Conservation (phyloP, 2,113 vertebrate species). For the Muntiacus reevesi region DNA sequence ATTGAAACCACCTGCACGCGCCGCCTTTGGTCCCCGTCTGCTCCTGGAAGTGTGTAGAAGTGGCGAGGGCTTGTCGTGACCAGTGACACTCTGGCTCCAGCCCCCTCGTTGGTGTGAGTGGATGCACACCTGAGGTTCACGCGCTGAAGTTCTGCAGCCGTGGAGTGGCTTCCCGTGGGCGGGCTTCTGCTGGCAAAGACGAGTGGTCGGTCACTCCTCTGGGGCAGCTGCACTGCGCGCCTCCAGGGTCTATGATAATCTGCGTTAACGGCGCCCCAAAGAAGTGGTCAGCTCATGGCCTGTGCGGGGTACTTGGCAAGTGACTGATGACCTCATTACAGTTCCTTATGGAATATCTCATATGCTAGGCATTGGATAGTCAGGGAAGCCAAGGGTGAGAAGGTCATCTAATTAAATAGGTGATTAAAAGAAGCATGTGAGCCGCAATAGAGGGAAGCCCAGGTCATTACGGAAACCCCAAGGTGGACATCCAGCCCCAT, state of each 20-base stretch:
- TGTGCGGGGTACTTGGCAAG: no score
- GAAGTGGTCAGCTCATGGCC: background rate
- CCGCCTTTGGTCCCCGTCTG: background rate
- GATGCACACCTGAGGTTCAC: accelerated
- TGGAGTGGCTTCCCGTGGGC: background rate
- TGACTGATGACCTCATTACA: background rate
- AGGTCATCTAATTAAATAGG: background rate
- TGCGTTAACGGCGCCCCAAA: accelerated
- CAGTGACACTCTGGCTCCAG: background rate
- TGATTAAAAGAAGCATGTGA: background rate
- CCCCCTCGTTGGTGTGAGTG: background rate
- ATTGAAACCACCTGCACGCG: accelerated
- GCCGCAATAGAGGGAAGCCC: background rate
- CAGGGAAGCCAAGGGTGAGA: background rate
- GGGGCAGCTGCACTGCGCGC: accelerated
- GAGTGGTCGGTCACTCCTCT: background rate
- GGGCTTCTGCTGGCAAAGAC: no score
- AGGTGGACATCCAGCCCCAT: background rate
- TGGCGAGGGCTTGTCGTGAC: background rate
- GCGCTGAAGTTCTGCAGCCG: accelerated
- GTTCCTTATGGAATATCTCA: background rate
- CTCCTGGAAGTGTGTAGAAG: background rate
- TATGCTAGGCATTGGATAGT: background rate
- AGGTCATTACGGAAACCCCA: background rate
- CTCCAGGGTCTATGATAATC: background rate